These are phyloP conservation scores for Plusia festucae DNA, from an alignment of 2,888 invertebrate species.

Conservation along the genomic window DNA sequence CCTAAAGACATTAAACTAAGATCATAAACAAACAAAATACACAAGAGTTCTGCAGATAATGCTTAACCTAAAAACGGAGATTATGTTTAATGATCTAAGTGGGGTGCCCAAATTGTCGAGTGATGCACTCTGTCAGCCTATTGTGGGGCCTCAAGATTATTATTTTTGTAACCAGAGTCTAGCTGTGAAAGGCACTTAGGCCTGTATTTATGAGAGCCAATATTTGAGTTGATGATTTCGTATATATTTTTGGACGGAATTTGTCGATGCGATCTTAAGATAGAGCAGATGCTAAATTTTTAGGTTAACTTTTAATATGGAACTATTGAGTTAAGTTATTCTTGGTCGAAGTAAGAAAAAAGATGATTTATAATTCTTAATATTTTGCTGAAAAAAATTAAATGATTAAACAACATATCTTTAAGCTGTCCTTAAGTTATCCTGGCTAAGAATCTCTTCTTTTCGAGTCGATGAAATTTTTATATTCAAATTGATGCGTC, in stretches of 20 bases:
- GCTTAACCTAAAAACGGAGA: conserved; percentile 21
- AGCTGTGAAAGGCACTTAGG: conserved; percentile 6
- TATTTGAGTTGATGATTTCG: conserved; percentile 6
- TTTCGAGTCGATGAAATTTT: too few species aligned
- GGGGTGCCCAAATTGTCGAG: conserved; percentile 15
- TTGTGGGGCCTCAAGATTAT: conserved; percentile 19
- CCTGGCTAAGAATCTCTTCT: too few species aligned
- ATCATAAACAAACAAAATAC: background rate
- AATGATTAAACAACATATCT: too few species aligned
- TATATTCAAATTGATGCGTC: too few species aligned
- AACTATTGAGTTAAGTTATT: too few species aligned
- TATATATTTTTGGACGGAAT: conserved; percentile 7
- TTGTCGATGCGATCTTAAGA: conserved; percentile 11
- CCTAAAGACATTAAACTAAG: background rate
- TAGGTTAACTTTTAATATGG: too few species aligned
- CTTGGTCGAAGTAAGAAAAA: too few species aligned
- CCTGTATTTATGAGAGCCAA: background rate
- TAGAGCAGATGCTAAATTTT: too few species aligned
- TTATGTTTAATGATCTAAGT: conserved; percentile 31
- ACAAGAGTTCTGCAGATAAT: conserved; percentile 16
- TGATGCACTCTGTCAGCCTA: conserved; percentile 11
- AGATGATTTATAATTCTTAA: too few species aligned
- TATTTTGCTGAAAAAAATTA: too few species aligned
- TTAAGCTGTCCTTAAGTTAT: too few species aligned
- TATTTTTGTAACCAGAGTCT: conserved; percentile 18